A percentile compares a stretch with the other conserved stretches of the same genome.
phyloP scores from a whole-genome alignment of 92 coral and sea anemone genomes.

The Porites cylindrica region DNA sequence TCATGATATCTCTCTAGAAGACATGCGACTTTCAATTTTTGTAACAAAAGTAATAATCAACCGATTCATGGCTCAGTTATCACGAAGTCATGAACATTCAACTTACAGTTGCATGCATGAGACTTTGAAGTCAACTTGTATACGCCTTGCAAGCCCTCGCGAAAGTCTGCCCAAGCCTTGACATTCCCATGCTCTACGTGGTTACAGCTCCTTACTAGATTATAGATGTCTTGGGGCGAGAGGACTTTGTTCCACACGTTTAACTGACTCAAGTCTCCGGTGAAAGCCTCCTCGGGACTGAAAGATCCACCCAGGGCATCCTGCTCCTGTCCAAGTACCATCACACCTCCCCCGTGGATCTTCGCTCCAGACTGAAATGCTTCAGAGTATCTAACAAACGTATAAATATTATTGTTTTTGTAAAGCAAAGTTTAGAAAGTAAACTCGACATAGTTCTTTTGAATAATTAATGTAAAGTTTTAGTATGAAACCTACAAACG shows the following conservation, averaged over 20 bases:
- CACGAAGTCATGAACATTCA: not conserved
- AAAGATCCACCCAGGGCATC: constrained; percentile 92
- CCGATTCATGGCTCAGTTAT: not conserved
- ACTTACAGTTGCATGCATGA: constrained; percentile 92
- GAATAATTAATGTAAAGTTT: too few relatives aligned
- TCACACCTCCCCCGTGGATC: constrained; percentile 93
- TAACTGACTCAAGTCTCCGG: constrained; percentile 95
- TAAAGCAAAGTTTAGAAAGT: too few relatives aligned
- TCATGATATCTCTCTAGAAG: too few relatives aligned
- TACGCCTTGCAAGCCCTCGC: constrained; percentile 74
- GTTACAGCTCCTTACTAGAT: constrained; percentile 82
- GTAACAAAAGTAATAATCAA: too few relatives aligned
- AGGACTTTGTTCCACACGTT: constrained; percentile 86
- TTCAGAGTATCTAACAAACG: constrained; percentile 50
- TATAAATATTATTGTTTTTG: too few relatives aligned
- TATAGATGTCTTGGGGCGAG: constrained; percentile 77
- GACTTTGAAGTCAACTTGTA: constrained; percentile 76
- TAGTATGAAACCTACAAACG: too few relatives aligned
- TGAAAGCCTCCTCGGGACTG: constrained; percentile 95
- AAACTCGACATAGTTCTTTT: too few relatives aligned
- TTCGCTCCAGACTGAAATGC: constrained; percentile 85
- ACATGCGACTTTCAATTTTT: too few relatives aligned
- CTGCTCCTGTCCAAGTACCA: constrained; percentile 98
- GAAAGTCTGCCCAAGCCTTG: constrained; percentile 94
- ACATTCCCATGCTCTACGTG: constrained; percentile 83